Evolutionary conservation across 1,140 invertebrate genomes (phyloP).

Genomic region (Babylonia areolata): DNA sequence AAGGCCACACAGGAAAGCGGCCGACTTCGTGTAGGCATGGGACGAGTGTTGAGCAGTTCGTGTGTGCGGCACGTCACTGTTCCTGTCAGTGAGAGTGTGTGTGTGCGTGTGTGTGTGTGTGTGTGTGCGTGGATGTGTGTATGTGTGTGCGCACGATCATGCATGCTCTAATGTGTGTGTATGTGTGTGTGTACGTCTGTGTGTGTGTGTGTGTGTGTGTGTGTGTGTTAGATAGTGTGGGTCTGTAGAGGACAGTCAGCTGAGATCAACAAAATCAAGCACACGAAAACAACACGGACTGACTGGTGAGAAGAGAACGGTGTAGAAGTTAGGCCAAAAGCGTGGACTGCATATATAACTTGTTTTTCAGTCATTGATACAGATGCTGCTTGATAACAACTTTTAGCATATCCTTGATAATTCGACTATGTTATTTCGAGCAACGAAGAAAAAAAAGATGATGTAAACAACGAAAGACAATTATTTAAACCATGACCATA

Average conservation of each 20-base stretch:
- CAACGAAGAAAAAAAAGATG: too few species aligned
- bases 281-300: background rate
- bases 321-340: too few species aligned
- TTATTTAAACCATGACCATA: too few species aligned
- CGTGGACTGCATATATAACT: too few species aligned
- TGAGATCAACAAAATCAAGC: background rate
- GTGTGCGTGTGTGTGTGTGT: constrained; percentile 19
- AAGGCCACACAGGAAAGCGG: background rate
- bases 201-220: background rate
- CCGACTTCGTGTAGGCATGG: background rate
- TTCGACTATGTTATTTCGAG: too few species aligned
- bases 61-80: background rate
- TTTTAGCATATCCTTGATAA: too few species aligned
- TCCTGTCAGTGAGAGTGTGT: background rate
- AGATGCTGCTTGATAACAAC: too few species aligned
- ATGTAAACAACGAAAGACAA: too few species aligned
- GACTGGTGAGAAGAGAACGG: background rate
- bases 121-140: background rate
- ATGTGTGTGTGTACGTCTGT: constrained; percentile 1
- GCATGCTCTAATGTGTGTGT: background rate
- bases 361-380: too few species aligned
- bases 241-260: background rate
- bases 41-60: too few species aligned
- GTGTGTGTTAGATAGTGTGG: background rate
- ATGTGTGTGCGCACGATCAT: background rate